These are phyloP conservation scores for Anastatus disparis DNA, from an alignment of 1,140 invertebrate genomes.

Conservation along the genomic window DNA sequence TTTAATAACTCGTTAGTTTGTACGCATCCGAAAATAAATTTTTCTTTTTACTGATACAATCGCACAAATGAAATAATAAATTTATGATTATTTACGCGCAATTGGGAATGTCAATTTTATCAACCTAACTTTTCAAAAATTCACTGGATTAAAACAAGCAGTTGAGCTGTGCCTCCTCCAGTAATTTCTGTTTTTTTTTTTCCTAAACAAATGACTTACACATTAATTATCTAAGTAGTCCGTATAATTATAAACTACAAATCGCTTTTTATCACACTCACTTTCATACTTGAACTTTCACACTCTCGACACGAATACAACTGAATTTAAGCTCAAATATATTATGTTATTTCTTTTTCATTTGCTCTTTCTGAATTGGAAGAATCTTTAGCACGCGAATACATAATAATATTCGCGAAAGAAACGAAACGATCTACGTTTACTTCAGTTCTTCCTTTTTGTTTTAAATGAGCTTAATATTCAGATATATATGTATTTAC, in stretches of 20 bases:
- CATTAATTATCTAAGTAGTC: slow-evolving; percentile 36
- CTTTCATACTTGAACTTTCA: background rate
- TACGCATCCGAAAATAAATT: slow-evolving; percentile 4
- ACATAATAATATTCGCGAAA: background rate
- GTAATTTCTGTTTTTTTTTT: slow-evolving; percentile 25
- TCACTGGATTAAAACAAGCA: slow-evolving; percentile 33
- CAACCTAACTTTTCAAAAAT: slow-evolving; percentile 14
- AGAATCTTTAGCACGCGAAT: background rate
- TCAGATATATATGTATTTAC: slow-evolving; percentile 37
- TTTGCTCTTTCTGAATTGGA: too few relatives aligned
- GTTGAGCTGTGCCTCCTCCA: slow-evolving; percentile 27
- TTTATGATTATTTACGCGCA: slow-evolving; percentile 2
- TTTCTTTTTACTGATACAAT: background rate
- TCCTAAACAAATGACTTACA: slow-evolving; percentile 34
- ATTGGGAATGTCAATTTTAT: slow-evolving; percentile 30
- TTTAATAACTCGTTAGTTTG: background rate
- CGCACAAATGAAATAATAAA: too few relatives aligned
- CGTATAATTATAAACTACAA: slow-evolving; percentile 32
- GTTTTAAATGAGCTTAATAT: slow-evolving; percentile 21
- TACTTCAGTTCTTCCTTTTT: background rate
- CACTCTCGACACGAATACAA: slow-evolving; percentile 23
- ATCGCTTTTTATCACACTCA: slow-evolving; percentile 5
- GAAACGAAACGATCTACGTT: slow-evolving; percentile 13
- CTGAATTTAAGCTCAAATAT: slow-evolving; percentile 23
- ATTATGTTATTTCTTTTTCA: background rate